Base-by-base conservation (phyloP, 2,888 invertebrate species). In the Drosophila mimetica region DNA sequence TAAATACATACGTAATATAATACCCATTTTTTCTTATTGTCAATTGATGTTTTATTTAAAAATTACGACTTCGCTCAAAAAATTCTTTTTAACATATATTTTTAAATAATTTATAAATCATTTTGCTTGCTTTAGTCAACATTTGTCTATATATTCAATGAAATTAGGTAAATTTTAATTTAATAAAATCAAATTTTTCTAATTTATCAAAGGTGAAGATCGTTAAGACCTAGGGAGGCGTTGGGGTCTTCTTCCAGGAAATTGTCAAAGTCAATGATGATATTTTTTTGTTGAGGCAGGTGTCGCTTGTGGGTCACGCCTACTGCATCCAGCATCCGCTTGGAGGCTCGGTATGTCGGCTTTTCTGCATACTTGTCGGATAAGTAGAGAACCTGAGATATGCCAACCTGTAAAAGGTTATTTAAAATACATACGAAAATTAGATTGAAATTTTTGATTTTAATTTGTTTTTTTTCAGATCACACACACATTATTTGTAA, bases 341-440 rank as follows among this genome's bases (percentile, higher is more conserved):
- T 96, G 0, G 98, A 95, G 4, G 98, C 98, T 46, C 93, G 92
- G 42, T 95, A 96, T 54, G 92, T 92, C 0, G 92, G 89, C 87
- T 96, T 96, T 4, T 95, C 91, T 0, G 93, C 92, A 90, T 97
- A 94, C 89, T 97, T 97, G 90, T 98, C 97, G 0, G 96, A 96
- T 88, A 97, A 92, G 89, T 96, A 98, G 11, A 95, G 91, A 2
- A 97, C 93, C 88, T 95, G 94, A 51, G 92, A 94, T 32, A 99
- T 97, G 0, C 98, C 97, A 1, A 97, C 95, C 89, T 99, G 53
- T 1, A 67, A 52, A 5, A 18, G 18, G 6, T n/a, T n/a, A 36
- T 14, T 8, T 14, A 11, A 13, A 1, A 16, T 1, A 16, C 8
- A 2, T 13, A 32, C 4, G 11, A 32, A 13, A 32, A 32, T 6